Conservation (phyloP, 2,888 invertebrate species). For the Cosmia trapezina region DNA sequence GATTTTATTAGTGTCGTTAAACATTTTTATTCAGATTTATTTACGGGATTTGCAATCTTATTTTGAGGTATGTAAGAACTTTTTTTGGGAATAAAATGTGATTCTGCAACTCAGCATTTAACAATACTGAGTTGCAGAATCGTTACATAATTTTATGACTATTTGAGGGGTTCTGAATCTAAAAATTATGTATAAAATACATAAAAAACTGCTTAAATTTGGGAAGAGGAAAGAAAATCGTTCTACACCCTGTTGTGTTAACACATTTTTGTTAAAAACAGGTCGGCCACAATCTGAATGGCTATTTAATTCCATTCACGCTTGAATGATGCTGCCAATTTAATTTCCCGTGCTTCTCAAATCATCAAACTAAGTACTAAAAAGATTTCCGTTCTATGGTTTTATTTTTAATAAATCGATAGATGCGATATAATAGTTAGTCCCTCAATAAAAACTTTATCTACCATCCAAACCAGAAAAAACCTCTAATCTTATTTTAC, state of each 20-base stretch:
- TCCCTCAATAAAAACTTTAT: conserved; percentile 16
- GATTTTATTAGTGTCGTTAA: conserved; percentile 40
- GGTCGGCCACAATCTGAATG: not conserved
- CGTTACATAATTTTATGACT: conserved; percentile 34
- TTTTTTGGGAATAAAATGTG: not conserved
- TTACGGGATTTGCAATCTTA: conserved; percentile 33
- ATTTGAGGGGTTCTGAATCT: conserved; percentile 8
- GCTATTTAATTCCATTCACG: not conserved
- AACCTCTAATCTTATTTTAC: not conserved
- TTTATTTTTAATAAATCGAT: not conserved
- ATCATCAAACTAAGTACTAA: not conserved
- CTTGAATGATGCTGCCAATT: too few species aligned
- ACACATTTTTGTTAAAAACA: not conserved
- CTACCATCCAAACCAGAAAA: not conserved
- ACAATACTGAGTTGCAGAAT: conserved; percentile 20
- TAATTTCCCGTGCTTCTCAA: not conserved
- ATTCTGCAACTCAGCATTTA: too few species aligned
- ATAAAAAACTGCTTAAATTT: not conserved
- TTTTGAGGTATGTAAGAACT: conserved; percentile 3
- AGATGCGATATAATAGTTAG: too few species aligned
- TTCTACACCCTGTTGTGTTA: not conserved
- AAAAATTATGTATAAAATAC: not conserved
- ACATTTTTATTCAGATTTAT: conserved; percentile 35
- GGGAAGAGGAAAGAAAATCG: not conserved
- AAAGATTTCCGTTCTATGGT: too few species aligned